Base-by-base conservation (phyloP, 2,113 vertebrate species). In the Hyla sarda region DNA sequence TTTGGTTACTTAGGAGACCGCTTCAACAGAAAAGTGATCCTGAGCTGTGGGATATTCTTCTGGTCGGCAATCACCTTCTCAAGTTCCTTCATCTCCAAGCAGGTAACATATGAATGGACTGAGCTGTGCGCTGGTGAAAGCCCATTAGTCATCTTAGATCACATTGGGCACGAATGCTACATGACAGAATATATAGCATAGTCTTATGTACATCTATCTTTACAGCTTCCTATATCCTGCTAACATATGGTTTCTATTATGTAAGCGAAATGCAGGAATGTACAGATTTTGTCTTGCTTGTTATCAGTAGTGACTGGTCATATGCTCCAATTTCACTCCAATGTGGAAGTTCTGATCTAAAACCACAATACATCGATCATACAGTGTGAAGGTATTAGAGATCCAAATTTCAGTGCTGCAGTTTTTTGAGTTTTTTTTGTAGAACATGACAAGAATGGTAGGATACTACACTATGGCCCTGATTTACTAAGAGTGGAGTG, bases 1-100 rank as follows among this genome's bases (percentile, higher is more conserved):
- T 99, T 99, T 8, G 98, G 98, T 93, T 99, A 99, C 94, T 96
- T 99, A 69, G 98, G 98, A 19, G 98, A 99, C 94, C 96, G 98
- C 81, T 99, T 99, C 95, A 99, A 99, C 95, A 95, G 98, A 85
- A 99, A 98, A 93, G 91, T 98, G 92, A 99, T 99, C 89, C 96
- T 99, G 89, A 98, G 97, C 93, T 97, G 97, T 30, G 98, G 98
- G 74, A 99, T 99, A 91, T 97, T 99, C 95, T 99, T 99, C 89
- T 99, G 98, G 98, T 99, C 97, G 1, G 94, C 93, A 1, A 93
- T 99, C 88, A 99, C 98, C 23, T 95, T 99, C 88, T 95, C 91
- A 56, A 99, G 98, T 93, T 99, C 98, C 92, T 99, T 99, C 94
- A 99, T 99, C 93, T 90, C 96, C 1, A 94, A 96, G 88, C 96